Base-by-base conservation (phyloP, 2,113 vertebrate genomes). In the Leptocoma aspasia region DNA sequence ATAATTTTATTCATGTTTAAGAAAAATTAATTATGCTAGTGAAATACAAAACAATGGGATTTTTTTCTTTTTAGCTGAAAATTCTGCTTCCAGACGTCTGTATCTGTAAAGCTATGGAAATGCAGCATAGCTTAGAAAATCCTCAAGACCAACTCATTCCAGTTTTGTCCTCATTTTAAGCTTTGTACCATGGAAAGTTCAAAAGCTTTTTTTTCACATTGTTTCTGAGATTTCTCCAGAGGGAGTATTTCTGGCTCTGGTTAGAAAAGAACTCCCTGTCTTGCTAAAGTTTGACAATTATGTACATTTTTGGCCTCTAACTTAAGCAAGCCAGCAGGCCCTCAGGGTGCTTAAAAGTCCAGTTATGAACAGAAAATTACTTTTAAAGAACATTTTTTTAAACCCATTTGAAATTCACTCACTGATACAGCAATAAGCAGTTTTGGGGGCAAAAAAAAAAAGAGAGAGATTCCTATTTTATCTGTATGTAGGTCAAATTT, bases 111-210 rank as follows among this genome's bases (percentile, higher is more conserved):
- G 68, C 64, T 52, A 4, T 85, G 42, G 53, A 84, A 76, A 86
- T 56, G n/a, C 70, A 82, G 50, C 49, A 54, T 39, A 70, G 8
- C 42, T 87, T 66, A 89, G 81, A 92, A 91, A 89, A 91, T 61
- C 31, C 27, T 90, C 35, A 75, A 75, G 65, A 77, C 68, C 50
- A 60, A 66, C 72, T 86, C 27, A 31, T 80, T 90, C 70, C 61
- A 60, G 27, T 92, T 87, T 91, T 97, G 80, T 95, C 87, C 80
- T 94, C 49, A 56, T 96, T 96, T 95, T 94, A 94, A 95, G 90
- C 82, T 96, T 94, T 82, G 82, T 91, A 82, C 70, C 77, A 63
- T 88, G 53, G 87, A 90, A 93, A 96, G 85, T 95, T 96, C 76
- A 95, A 92, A 96, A 94, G 57, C 30, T 84, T 93, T 89, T 94